These are phyloP conservation scores for Nilaparvata lugens DNA, from an alignment of 1,140 invertebrate species.

Conservation along the genomic window DNA sequence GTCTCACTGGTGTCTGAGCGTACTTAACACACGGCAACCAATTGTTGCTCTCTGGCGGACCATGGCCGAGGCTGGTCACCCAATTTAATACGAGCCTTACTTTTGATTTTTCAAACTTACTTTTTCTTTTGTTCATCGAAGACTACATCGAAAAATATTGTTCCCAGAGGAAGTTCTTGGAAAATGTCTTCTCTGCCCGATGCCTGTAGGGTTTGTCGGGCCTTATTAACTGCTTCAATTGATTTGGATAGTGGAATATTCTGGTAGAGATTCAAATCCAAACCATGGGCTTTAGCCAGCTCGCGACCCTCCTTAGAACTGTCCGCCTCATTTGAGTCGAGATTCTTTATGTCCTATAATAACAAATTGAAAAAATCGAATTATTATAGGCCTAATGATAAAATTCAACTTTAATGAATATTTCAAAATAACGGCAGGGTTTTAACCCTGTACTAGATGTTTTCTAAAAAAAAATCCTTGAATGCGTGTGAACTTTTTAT, in stretches of 20 bases:
- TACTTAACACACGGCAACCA: too few relatives aligned
- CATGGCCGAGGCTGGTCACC: too few relatives aligned
- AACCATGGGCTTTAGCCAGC: not conserved
- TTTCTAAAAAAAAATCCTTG: too few relatives aligned
- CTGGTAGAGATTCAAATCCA: not conserved
- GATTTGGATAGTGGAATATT: not conserved
- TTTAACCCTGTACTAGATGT: too few relatives aligned
- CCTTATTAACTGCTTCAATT: not conserved
- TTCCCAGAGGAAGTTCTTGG: slow-evolving; percentile 15
- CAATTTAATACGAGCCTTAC: too few relatives aligned
- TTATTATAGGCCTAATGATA: too few relatives aligned
- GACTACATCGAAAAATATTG: slow-evolving; percentile 12
- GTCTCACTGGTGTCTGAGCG: too few relatives aligned
- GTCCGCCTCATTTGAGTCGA: not conserved
- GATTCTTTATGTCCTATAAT: not conserved
- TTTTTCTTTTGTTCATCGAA: slow-evolving; percentile 17
- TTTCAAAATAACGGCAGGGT: too few relatives aligned
- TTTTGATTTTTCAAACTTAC: slow-evolving; percentile 5
- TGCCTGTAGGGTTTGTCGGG: not conserved
- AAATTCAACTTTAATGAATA: too few relatives aligned
- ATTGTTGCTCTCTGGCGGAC: too few relatives aligned
- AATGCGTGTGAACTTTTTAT: too few relatives aligned
- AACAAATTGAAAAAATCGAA: too few relatives aligned
- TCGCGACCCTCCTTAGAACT: not conserved
- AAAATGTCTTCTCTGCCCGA: not conserved